Conservation (phyloP, 2,113 vertebrate species). For the Oryzias woworae region DNA sequence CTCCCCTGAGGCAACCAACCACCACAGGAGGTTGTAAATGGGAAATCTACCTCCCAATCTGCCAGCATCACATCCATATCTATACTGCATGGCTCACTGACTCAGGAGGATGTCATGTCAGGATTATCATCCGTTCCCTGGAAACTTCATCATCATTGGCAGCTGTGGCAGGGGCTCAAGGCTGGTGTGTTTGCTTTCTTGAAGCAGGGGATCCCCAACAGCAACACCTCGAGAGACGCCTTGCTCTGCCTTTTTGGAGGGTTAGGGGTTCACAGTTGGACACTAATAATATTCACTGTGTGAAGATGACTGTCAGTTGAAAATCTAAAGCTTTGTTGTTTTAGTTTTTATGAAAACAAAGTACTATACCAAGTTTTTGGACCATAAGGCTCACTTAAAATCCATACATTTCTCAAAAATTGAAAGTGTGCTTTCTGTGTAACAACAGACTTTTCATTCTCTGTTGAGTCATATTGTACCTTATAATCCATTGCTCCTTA, state of each 20-base stretch:
- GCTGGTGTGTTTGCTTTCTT: conserved; percentile 54
- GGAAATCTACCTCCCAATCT: conserved; percentile 76
- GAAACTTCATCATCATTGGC: conserved; percentile 71
- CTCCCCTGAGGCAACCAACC: conserved; percentile 62
- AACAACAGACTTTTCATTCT: too few species aligned
- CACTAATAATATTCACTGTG: conserved; percentile 53
- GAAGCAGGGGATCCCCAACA: conserved; percentile 66
- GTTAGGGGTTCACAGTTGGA: conserved; percentile 7
- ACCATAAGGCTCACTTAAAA: too few species aligned
- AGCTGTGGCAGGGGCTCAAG: conserved; percentile 42
- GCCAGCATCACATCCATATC: conserved; percentile 72
- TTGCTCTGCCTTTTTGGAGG: background rate
- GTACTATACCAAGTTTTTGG: background rate
- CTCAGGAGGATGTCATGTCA: conserved; percentile 68
- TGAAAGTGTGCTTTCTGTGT: too few species aligned
- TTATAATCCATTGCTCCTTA: too few species aligned
- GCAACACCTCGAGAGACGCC: conserved; percentile 27
- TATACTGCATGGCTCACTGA: conserved; percentile 72
- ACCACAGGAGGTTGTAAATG: conserved; percentile 71
- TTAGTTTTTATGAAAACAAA: background rate
- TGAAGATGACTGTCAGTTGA: conserved; percentile 26
- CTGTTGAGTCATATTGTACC: too few species aligned
- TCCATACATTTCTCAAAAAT: too few species aligned
- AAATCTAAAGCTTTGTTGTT: background rate
- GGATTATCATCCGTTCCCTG: conserved; percentile 70